These are phyloP conservation scores for Pseudachorutes palmiensis DNA, from an alignment of 1,140 invertebrate species.

Conservation along the genomic window DNA sequence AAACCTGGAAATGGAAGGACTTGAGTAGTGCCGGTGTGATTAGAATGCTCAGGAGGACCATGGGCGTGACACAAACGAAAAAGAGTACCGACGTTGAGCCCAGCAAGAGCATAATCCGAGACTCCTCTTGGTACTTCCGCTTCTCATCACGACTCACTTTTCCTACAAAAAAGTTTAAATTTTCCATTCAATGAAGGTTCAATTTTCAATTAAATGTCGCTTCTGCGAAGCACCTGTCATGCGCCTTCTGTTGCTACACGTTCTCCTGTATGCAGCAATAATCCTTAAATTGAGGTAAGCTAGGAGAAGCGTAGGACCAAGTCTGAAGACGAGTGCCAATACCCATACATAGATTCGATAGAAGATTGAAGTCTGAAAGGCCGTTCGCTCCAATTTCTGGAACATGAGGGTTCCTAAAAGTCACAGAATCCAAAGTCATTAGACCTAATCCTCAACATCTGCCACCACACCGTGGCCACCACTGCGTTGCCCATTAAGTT, in stretches of 20 bases:
- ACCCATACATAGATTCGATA: conserved; percentile 54
- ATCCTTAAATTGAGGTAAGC: conserved; percentile 61
- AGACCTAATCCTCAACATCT: background rate
- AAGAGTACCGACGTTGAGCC: conserved; percentile 65
- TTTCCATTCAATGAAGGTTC: background rate
- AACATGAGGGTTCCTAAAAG: conserved; percentile 44
- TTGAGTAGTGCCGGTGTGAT: conserved; percentile 54
- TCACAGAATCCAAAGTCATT: background rate
- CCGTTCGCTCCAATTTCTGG: conserved; percentile 50
- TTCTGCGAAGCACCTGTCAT: conserved; percentile 53
- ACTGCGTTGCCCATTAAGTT: background rate
- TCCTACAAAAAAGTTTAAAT: conserved; percentile 35
- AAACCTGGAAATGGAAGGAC: conserved; percentile 55
- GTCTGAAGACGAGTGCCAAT: conserved; percentile 57
- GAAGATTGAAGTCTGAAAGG: conserved; percentile 48
- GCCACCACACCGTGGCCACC: background rate
- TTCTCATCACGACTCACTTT: conserved; percentile 53
- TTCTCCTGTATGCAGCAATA: conserved; percentile 57
- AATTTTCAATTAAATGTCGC: background rate
- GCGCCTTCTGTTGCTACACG: conserved; percentile 54
- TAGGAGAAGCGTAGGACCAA: conserved; percentile 57
- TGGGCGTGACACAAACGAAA: conserved; percentile 64
- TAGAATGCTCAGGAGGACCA: conserved; percentile 63
- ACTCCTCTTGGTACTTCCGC: conserved; percentile 61
- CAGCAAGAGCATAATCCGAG: conserved; percentile 57